Percentiles rank a stretch among this genome's conserved stretches.
These are phyloP conservation scores for Pseudachorutes palmiensis DNA, from an alignment of 1,140 invertebrate species.

Conservation along the genomic window DNA sequence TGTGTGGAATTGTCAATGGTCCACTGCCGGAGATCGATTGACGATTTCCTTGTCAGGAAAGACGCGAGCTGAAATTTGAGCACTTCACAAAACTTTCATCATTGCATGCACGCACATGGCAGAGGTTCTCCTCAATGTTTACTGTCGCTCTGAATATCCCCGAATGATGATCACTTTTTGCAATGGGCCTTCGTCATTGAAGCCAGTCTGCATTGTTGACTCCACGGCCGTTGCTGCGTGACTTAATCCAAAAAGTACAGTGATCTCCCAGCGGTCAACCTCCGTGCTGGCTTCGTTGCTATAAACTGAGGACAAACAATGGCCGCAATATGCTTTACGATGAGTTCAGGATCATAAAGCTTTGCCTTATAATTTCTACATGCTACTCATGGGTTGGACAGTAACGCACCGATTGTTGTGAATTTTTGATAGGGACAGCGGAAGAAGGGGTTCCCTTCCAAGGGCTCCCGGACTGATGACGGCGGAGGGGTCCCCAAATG, in stretches of 20 bases:
- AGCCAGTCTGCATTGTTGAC: background rate
- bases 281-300: background rate
- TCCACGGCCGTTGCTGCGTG: background rate
- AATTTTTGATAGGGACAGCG: too few species aligned
- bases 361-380: too few species aligned
- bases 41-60: background rate
- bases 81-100: background rate
- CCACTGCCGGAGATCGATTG: background rate
- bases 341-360: background rate
- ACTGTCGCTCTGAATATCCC: too few species aligned
- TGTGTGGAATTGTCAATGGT: background rate
- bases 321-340: background rate
- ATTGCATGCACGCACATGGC: background rate
- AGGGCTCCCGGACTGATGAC: too few species aligned
- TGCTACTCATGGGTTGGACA: too few species aligned
- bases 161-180: background rate
- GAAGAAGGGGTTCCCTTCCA: too few species aligned
- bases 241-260: background rate
- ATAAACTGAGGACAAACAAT: background rate
- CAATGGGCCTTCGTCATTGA: background rate
- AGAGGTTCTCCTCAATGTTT: too few species aligned
- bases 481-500: too few species aligned
- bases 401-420: too few species aligned
- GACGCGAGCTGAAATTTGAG: background rate
- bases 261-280: background rate